These are phyloP conservation scores for Caenorhabditis macrosperma DNA, from an alignment of 2,888 invertebrate genomes.

Conservation along the genomic window DNA sequence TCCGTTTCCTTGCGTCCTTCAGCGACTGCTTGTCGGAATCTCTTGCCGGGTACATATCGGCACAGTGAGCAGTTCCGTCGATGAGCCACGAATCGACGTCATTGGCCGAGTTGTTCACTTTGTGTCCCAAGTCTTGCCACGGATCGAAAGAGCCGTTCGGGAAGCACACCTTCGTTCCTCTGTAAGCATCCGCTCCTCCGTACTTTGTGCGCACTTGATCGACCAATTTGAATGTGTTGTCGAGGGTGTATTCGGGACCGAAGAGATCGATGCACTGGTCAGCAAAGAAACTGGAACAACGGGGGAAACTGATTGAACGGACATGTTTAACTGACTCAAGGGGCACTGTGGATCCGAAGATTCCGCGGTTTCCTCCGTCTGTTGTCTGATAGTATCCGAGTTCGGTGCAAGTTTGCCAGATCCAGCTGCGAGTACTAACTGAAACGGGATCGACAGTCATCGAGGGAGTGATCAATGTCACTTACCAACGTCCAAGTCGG, in stretches of 20 bases:
- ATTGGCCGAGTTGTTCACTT: conserved; percentile 27
- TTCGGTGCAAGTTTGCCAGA: conserved; percentile 95
- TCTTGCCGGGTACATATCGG: conserved; percentile 70
- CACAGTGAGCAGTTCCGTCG: conserved; percentile 72
- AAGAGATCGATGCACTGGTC: conserved; percentile 67
- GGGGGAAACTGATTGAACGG: background rate
- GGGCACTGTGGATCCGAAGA: conserved; percentile 69
- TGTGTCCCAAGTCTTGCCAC: conserved; percentile 64
- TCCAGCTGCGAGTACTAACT: conserved; percentile 87
- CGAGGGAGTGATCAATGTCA: background rate
- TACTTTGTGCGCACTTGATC: conserved; percentile 55
- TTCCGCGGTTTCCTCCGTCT: conserved; percentile 80
- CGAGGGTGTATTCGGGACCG: conserved; percentile 56
- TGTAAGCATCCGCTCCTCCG: conserved; percentile 59
- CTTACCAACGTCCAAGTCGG: conserved; percentile 56
- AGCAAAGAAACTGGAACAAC: conserved; percentile 61
- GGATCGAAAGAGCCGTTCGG: conserved; percentile 69
- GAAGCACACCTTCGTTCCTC: conserved; percentile 68
- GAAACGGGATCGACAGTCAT: background rate
- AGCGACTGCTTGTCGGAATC: conserved; percentile 51
- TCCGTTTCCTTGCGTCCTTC: conserved; percentile 54
- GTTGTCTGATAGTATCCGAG: conserved; percentile 96
- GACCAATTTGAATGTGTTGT: conserved; percentile 54
- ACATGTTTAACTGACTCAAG: conserved; percentile 49
- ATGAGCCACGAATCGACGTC: conserved; percentile 67